Base-by-base conservation (phyloP, 2,888 invertebrate species). In the Aelia acuminata region DNA sequence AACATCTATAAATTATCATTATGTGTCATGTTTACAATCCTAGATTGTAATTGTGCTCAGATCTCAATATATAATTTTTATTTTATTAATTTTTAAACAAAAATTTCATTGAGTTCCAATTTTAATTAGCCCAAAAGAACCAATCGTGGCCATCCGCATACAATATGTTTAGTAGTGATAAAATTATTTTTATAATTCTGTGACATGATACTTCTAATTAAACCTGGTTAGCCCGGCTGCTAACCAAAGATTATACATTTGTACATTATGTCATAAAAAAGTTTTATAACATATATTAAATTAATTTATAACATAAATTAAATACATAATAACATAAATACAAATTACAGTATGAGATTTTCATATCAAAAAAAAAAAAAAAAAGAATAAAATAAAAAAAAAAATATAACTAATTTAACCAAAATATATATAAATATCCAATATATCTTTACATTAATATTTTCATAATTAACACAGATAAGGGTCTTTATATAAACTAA, bases 311-410 rank as follows among this genome's bases (percentile, higher is more conserved):
- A 43, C 43, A 80, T 80, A 80, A 80, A 80, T 80, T 47, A 80
- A 80, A 80, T 80, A 80, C 43, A n/a, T 80, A n/a, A n/a, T n/a
- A 80, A 80, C 80, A 80, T 47, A 80, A 80, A 80, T 80, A 80
- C 35, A n/a, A n/a, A 70, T 35, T 70, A 70, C 43, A 80, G 20
- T 80, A 43, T 43, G 43, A 80, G 80, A 80, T 80, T 80, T 80
- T 80, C 39, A 80, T 39, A 35, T 35, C 35, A 35, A 35, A 35
- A 70, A 70, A 11, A 57, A 70, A 70, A 1, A 70, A 70, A 70
- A 70, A 70, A 7, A 80, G 10, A 80, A 75, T 75, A 20, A 39
- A 80, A 80, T 43, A 80, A 43, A 80, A 80, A 80, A 43, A 80
- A 80, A 80, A 80, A 80, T 80, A 80, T 43, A 80, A 47, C 80